Conservation (phyloP, 2,113 vertebrate genomes). For the Leiothrix lutea region DNA sequence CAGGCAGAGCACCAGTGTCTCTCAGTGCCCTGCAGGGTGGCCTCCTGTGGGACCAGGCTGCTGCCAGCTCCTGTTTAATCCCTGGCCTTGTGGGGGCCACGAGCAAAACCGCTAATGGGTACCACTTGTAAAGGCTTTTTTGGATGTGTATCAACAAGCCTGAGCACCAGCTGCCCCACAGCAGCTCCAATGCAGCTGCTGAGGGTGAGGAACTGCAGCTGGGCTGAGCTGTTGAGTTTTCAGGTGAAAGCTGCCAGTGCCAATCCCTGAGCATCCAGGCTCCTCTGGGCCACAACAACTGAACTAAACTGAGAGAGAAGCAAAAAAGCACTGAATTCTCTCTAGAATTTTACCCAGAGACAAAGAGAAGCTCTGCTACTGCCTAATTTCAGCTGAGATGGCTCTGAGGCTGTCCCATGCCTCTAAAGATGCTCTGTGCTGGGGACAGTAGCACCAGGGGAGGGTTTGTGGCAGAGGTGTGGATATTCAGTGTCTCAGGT, state of each 20-base stretch:
- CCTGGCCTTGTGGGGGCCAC: background rate
- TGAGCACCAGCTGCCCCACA: background rate
- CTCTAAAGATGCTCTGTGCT: background rate
- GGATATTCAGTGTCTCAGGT: background rate
- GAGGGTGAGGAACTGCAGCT: background rate
- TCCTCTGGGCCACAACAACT: background rate
- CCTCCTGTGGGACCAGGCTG: background rate
- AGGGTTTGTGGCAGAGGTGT: background rate
- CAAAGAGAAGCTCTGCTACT: background rate
- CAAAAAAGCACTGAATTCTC: background rate
- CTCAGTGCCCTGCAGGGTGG: background rate
- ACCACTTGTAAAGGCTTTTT: background rate
- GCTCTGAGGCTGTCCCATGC: background rate
- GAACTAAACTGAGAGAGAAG: background rate
- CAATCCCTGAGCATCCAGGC: background rate
- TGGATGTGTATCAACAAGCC: background rate
- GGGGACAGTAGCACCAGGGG: background rate
- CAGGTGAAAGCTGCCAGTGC: rapidly evolving
- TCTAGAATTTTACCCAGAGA: background rate
- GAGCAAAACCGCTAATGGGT: background rate
- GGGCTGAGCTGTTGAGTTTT: background rate
- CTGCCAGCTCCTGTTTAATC: background rate
- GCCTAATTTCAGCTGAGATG: background rate
- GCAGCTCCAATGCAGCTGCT: background rate
- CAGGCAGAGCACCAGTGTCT: background rate